Evolutionary conservation across 2,888 invertebrate genomes (phyloP), one percentile per base, ranked within the genome.

Genomic region (Morpho achilles): DNA sequence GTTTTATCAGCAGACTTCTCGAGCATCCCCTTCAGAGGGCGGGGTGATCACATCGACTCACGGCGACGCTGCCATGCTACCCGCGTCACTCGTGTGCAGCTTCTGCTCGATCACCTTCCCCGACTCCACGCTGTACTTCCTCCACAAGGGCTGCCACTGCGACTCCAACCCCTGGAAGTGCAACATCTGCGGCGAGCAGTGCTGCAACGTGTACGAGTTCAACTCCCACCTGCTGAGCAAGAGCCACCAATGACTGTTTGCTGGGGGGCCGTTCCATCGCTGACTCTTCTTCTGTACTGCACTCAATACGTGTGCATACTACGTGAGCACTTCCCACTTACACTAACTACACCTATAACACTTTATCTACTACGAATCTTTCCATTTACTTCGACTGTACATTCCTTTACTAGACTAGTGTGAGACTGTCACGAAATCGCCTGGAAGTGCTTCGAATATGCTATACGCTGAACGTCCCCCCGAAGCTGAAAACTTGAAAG

Each of bases 141-240:
- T 99, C 67, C 99, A 99, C 92, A 98, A 98, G 91, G 98, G 98
- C 69, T 97, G 99, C 82, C 99, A 99, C 91, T 98, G 98, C 70
- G 97, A 98, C 79, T 96, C 97, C 69, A 98, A 98, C 89, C 98
- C 99, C 0, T 99, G 93, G 93, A 98, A 98, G 88, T 98, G 98
- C 87, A 99, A 99, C 90, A 97, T 99, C 71, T 99, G 99, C 84
- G 98, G 98, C 52, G 97, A 97, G 83, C 95, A 96, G 80, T 97
- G 97, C 86, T 95, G 95, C 84, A 97, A 98, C 79, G 96, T 98
- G 57, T 98, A 98, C 89, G 98, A 98, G 86, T 99, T 99, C 92
- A 98, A 98, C 92, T 97, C 97, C 72, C 98, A 98, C 93, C 93
- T 98, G 80, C 92, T 98, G 70, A 97, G 97, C 88, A 97, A 97